Base-by-base conservation (phyloP, 2,888 invertebrate genomes). In the Bombylius major region DNA sequence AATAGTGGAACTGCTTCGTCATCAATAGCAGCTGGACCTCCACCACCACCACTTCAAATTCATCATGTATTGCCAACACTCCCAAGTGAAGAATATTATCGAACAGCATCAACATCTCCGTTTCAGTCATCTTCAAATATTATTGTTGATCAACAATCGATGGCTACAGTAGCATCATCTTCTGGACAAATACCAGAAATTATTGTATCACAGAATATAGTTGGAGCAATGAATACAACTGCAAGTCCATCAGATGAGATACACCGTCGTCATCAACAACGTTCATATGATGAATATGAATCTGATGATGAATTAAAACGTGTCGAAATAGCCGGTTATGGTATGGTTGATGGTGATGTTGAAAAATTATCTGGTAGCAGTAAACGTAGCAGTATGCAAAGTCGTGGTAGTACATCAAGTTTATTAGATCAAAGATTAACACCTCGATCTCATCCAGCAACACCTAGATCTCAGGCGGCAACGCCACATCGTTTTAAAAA, bases 401-500 rank as follows among this genome's bases (percentile, higher is more conserved):
- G 92, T 71, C 83, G 93, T 60, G 91, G 91, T 67, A 93, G 92
- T 75, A 91, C 90, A 50, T 90, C 91, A 62, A 91, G 91, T 73
- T 77, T 89, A 67, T 78, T 88, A 65, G 88, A 88, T 69, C 83
- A 82, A 69, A 87, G 90, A 72, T 84, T 89, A 70, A 91, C 91
- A 62, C 89, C 87, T 64, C 79, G 91, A 79, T 91, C 92, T 76
- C 91, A 92, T 77, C 90, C 92, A 69, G 89, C 91, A 69, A 93
- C 93, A 69, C 93, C 90, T 70, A 83, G 88, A 81, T 89, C 89
- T 79, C 91, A 92, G 79, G 89, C 91, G 71, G 89, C 91, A 64
- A 92, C 93, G 62, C 93, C 94, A 70, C 92, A 92, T 77, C 93
- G 92, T 75, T 94, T 92, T 77, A 92, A 93, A 77, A 98, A 98